Evolutionary conservation across 2,113 vertebrate species (phyloP), one percentile per base, ranked within the genome.

Genomic region (Rhinoderma darwinii): DNA sequence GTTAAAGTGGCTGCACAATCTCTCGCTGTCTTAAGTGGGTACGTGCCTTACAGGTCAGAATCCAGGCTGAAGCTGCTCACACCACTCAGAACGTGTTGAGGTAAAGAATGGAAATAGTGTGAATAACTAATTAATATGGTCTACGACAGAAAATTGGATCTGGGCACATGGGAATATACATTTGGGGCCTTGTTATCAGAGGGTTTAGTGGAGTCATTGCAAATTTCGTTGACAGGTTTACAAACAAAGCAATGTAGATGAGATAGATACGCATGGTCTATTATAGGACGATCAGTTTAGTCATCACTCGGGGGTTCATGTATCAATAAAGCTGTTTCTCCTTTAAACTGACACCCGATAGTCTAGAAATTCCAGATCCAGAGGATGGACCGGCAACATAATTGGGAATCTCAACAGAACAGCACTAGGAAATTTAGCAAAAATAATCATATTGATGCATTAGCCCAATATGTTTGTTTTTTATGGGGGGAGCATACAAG

Each of bases 51-150:
- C 32, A 14, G 76, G 76, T 73, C 75, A 81, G n/a, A 68, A 25
- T 72, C 39, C 76, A 86, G 50, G 37, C 47, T 56, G 25, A 76
- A 39, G 37, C 37, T 20, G 30, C 77, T 86, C 84, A 56, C 84
- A 86, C 84, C 84, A 81, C 77, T 86, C 84, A 86, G 66, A 43
- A 86, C 81, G 84, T 86, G 84, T 86, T 56, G 43, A 30, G 66
- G 84, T 79, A 81, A 72, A 86, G 84, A 59, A 81, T 39, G 78
- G 47, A 80, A 73, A 73, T 25, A 56, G 84, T 86, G 84, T 86
- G 84, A 86, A 86, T 86, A 86, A 86, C 84, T 86, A 80, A 86
- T 86, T 81, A 86, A 81, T 86, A 86, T 81, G 77, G 77, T 68
- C 66, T 10, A 25, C 63, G 35, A 32, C 17, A 41, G 84, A 54